These are phyloP conservation scores for Chaetodon trifascialis DNA, from an alignment of 2,113 vertebrate genomes.

Conservation along the genomic window DNA sequence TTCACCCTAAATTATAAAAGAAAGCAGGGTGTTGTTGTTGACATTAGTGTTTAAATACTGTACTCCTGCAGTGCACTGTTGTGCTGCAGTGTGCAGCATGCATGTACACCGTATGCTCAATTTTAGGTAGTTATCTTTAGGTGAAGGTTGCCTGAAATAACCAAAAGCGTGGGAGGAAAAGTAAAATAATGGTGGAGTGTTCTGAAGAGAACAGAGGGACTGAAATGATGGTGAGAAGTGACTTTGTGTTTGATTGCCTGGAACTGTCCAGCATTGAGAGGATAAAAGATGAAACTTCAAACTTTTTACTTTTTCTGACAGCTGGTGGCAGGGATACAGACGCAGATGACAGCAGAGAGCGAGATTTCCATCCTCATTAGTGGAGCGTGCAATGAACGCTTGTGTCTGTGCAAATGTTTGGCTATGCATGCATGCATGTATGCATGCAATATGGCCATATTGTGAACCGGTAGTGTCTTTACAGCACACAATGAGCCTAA, in stretches of 20 bases:
- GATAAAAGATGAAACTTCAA: slow-evolving; percentile 67
- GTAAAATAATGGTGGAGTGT: not conserved
- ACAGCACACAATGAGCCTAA: not conserved
- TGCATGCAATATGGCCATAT: slow-evolving; percentile 11
- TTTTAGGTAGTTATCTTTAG: not conserved
- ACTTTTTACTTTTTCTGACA: slow-evolving; percentile 61
- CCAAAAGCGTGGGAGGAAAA: not conserved
- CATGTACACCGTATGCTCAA: not conserved
- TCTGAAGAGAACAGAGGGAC: slow-evolving; percentile 33
- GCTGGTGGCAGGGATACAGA: slow-evolving; percentile 55
- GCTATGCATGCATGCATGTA: not conserved
- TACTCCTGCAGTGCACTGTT: not conserved
- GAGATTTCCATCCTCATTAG: slow-evolving; percentile 71
- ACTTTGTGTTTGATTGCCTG: slow-evolving; percentile 53
- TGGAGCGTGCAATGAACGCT: not conserved
- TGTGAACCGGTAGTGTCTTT: not conserved
- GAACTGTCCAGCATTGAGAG: slow-evolving; percentile 39
- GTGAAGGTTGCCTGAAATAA: slow-evolving; percentile 17
- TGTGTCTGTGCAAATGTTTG: slow-evolving; percentile 1
- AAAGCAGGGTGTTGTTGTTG: not conserved
- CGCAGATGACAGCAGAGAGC: slow-evolving; percentile 52
- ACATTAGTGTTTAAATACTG: not conserved
- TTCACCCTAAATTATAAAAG: not conserved
- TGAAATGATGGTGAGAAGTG: slow-evolving; percentile 22
- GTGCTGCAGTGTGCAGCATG: not conserved